These are phyloP conservation scores for Promerops cafer DNA, from an alignment of 2,113 vertebrate species.

Conservation along the genomic window DNA sequence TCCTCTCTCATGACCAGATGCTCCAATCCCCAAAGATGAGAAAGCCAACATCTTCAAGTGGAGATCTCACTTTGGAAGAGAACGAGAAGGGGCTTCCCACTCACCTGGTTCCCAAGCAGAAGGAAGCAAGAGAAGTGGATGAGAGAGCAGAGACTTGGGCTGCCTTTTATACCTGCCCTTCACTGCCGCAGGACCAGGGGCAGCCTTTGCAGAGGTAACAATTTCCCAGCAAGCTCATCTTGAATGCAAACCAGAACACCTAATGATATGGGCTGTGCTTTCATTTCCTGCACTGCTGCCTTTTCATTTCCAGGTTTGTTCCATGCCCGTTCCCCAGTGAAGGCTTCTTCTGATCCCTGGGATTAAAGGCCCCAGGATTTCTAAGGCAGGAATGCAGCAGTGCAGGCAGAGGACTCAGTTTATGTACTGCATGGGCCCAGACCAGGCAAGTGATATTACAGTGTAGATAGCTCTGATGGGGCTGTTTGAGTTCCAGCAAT, in stretches of 20 bases:
- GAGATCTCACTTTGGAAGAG: not conserved
- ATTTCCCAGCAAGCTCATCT: not conserved
- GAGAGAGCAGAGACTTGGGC: not conserved
- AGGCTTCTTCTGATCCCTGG: not conserved
- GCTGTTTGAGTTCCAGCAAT: not conserved
- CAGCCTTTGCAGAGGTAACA: not conserved
- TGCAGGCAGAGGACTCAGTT: not conserved
- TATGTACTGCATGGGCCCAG: not conserved
- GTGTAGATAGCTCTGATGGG: not conserved
- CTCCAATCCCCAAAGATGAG: not conserved
- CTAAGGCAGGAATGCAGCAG: not conserved
- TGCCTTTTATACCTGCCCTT: not conserved
- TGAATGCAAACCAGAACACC: not conserved
- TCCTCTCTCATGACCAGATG: not conserved
- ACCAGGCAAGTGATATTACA: not conserved
- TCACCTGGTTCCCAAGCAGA: not conserved
- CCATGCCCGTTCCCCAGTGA: not conserved
- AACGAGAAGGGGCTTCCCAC: not conserved
- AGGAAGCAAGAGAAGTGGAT: not conserved
- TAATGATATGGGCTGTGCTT: not conserved
- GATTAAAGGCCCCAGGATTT: not conserved
- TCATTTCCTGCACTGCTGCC: not conserved
- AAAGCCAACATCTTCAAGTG: not conserved
- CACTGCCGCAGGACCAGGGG: not conserved
- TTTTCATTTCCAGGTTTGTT: not conserved